Base-by-base conservation (phyloP, 1,140 invertebrate species). In the Polyergus mexicanus region DNA sequence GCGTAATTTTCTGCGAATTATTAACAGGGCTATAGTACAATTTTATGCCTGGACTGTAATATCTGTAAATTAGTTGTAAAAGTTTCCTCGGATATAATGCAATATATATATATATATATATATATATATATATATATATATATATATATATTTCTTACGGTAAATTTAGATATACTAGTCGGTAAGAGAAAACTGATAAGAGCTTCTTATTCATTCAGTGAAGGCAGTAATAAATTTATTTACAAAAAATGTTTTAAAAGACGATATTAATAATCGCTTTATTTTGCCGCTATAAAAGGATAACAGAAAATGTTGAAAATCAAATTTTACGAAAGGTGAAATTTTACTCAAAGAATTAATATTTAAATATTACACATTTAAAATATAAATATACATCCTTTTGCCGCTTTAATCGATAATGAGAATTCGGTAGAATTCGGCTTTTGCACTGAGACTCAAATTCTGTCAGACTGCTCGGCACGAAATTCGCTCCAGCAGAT, bases 1-100 rank as follows among this genome's bases (percentile, higher is more conserved):
- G 16, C 5, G 66, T 2, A 81, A 81, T 72, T 72, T 81, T 81
- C 35, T 32, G 51, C 22, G 60, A 72, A 58, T 81, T 58, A 60
- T 72, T 81, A 81, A 81, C 25, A n/a, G 11, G 13, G 16, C 10
- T 13, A 44, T 22, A 32, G 44, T 8, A 16, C 22, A 13, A 78
- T 65, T 66, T 65, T 35, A 78, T 51, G 19, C 4, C n/a, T 19
- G 44, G 1, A 16, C n/a, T 78, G n/a, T 62, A n/a, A 78, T 51
- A n/a, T 63, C 25, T 44, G 62, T n/a, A 68, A 78, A 68, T 78
- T 78, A 54, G 8, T 25, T 51, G 10, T 13, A 28, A 77, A 25
- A 78, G 28, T n/a, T 78, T 10, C n/a, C 62, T 41, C n/a, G 10
- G 16, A 13, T 3, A 8, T 65, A 51, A 77, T 44, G 3, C 25